Conservation (phyloP, 2,113 vertebrate species). For the Scartelaos histophorus region DNA sequence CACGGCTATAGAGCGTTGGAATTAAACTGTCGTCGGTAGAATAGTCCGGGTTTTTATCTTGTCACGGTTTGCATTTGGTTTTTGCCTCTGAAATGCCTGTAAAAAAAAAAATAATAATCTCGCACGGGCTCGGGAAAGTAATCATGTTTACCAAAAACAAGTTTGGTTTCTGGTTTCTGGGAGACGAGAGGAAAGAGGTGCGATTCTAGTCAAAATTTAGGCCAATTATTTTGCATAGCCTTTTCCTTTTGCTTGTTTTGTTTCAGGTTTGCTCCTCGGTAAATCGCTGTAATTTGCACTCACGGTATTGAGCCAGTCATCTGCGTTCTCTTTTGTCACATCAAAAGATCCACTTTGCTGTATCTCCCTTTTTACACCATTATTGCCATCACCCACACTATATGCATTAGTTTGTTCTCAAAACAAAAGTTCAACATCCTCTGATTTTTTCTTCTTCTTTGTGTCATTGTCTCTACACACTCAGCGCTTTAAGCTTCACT, state of each 20-base stretch:
- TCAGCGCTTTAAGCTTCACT: neutral
- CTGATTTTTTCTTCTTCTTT: neutral
- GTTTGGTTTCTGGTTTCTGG: too few relatives aligned
- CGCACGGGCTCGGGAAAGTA: too few relatives aligned
- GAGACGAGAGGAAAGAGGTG: too few relatives aligned
- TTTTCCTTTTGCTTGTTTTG: too few relatives aligned
- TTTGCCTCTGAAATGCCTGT: neutral
- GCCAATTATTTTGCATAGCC: too few relatives aligned
- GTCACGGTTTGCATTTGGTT: neutral
- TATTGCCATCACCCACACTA: neutral
- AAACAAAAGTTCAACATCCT: neutral
- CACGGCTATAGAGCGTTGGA: neutral
- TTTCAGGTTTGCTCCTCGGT: too few relatives aligned
- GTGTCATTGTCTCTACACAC: neutral
- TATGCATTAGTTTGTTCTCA: neutral
- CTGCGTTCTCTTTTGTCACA: neutral
- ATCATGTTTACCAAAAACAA: too few relatives aligned
- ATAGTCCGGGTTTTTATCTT: neutral
- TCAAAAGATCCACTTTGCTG: too few relatives aligned
- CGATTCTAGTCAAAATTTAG: too few relatives aligned
- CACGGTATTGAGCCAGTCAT: neutral
- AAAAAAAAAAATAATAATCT: neutral
- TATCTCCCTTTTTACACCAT: neutral
- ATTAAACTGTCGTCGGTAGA: neutral
- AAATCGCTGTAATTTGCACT: neutral